Conservation (phyloP, 2,797 vertebrate genomes). For the Pantherophis vulpinus region DNA sequence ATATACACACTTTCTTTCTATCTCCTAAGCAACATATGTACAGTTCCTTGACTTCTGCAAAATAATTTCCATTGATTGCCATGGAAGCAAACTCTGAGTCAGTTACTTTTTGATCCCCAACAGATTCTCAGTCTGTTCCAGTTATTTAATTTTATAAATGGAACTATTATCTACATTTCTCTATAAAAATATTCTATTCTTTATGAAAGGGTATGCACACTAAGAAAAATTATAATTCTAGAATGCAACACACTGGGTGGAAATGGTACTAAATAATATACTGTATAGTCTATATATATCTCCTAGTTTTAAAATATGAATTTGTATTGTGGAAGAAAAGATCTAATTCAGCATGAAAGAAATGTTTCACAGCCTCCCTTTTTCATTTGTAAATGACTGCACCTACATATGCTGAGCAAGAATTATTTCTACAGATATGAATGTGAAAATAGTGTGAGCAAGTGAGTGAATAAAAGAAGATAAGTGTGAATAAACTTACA, state of each 20-base stretch:
- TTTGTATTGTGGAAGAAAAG: neutral
- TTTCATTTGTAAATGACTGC: neutral
- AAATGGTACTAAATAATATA: neutral
- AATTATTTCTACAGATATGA: neutral
- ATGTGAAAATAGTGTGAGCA: neutral
- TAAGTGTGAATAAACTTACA: neutral
- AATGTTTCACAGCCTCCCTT: neutral
- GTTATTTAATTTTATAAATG: conserved; percentile 5
- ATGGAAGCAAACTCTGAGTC: conserved; percentile 39
- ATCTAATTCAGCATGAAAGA: neutral
- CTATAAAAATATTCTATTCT: conserved; percentile 42
- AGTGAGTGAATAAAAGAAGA: neutral
- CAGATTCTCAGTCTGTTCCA: conserved; percentile 23
- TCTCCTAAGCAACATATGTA: neutral
- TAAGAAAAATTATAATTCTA: conserved; percentile 44
- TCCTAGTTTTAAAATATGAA: neutral
- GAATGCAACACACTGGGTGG: neutral
- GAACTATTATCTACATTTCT: neutral
- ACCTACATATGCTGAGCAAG: neutral
- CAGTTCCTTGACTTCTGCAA: conserved; percentile 21
- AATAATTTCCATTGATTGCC: conserved; percentile 4
- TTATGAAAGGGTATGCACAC: conserved; percentile 26
- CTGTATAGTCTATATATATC: neutral
- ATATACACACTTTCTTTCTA: neutral
- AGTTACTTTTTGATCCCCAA: conserved; percentile 9